phyloP scores from a whole-genome alignment of 1,140 invertebrate genomes.

The Trachymyrmex cornetzi region DNA sequence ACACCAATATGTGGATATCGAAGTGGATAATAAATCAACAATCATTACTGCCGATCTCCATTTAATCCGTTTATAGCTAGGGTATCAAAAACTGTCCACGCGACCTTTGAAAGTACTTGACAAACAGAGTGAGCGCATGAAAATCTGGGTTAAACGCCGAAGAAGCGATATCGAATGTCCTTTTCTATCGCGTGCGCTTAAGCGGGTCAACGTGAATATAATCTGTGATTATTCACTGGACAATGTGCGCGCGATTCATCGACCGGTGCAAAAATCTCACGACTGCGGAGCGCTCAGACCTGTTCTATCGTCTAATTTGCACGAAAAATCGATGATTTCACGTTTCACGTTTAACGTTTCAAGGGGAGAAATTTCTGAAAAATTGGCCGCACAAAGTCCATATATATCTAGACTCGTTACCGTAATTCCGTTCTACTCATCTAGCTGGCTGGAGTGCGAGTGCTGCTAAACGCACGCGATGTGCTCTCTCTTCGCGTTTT shows the following conservation, averaged over 20 bases:
- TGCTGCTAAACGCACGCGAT: neutral
- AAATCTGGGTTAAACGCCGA: conserved; percentile 44
- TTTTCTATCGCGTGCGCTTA: conserved; percentile 40
- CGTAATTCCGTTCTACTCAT: conserved; percentile 24
- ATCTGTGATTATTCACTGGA: conserved; percentile 41
- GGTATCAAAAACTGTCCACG: conserved; percentile 12
- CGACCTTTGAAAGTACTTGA: conserved; percentile 13
- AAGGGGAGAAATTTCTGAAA: conserved; percentile 38
- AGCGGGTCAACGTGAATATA: conserved; percentile 56
- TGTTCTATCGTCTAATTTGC: neutral
- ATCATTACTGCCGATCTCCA: neutral
- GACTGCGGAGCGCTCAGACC: neutral
- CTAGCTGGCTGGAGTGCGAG: neutral
- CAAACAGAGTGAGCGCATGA: conserved; percentile 12
- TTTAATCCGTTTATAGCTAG: conserved; percentile 36
- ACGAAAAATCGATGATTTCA: conserved; percentile 41
- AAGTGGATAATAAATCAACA: conserved; percentile 19
- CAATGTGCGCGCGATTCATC: conserved; percentile 20
- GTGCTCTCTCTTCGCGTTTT: conserved; percentile 12
- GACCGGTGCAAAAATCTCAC: conserved; percentile 20
- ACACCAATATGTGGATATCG: too few species aligned
- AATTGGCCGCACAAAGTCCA: conserved; percentile 58
- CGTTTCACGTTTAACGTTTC: conserved; percentile 30
- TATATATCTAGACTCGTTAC: conserved; percentile 39
- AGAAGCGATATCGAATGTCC: conserved; percentile 46